Evolutionary conservation across 2,888 invertebrate species (phyloP), one percentile per base, ranked within the genome.

Genomic region (Thecophora atra): DNA sequence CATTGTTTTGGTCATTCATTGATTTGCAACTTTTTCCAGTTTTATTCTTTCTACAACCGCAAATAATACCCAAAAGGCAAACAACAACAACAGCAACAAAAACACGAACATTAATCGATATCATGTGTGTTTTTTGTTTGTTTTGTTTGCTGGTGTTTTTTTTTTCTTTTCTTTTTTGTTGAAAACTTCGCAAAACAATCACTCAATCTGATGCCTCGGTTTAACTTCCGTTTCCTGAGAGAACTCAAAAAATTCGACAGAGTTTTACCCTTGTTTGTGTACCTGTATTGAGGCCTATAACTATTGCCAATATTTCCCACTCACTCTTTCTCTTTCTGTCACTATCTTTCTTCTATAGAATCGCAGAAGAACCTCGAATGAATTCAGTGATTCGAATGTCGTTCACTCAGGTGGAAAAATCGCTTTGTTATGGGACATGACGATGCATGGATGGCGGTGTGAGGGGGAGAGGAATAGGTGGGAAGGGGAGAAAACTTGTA

Each of bases 341-440:
- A 28, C 26, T 56, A 6, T 56, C 47, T 15, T 5, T n/a, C 47
- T 47, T 5, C 3, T 7, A 44, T 7, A 11, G 44, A 44, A 28
- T 62, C 30, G 44, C 62, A 52, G n/a, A 60, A 62, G 64, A 74
- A 64, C 68, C 74, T 56, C 74, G 73, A 75, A 72, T 75, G 66
- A 71, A 72, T 76, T 73, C 73, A 70, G 71, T n/a, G n/a, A n/a
- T n/a, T 67, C 71, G 72, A 74, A 69, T 73, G 75, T 74, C 77
- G 77, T 79, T 81, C 80, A 79, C 77, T 83, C 81, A 82, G 81
- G 81, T 80, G 81, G 79, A 83, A 82, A 83, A 79, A 77, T 81
- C 81, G 79, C 82, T 79, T 80, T 81, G 82, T 81, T 81, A 82
- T 78, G 81, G 79, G 77, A 72, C 74, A 51, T 62, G 37, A 28